A percentile compares a stretch with the other conserved stretches of the same genome.
Evolutionary conservation across 2,888 invertebrate species (phyloP).

Genomic region (Scelioninae gen. 2): DNA sequence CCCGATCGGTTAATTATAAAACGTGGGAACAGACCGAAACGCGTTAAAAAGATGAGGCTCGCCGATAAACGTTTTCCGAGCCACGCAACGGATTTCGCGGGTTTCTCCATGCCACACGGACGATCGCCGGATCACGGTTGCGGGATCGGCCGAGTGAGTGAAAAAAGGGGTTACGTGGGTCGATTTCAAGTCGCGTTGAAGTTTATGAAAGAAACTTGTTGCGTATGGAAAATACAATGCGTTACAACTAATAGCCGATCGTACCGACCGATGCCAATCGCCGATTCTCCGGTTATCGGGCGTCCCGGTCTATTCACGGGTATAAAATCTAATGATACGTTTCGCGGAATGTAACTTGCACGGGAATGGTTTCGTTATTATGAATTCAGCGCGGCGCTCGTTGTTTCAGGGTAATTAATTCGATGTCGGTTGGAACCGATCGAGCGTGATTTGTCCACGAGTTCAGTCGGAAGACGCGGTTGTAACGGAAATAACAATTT

Average conservation of each 20-base stretch:
- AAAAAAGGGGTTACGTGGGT: no score
- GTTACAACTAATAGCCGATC: conserved; percentile 54
- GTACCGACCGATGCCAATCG: conserved; percentile 48
- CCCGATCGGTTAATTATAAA: conserved; percentile 59
- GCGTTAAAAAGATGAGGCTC: conserved; percentile 25
- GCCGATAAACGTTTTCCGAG: conserved; percentile 32
- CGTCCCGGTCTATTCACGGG: conserved; percentile 37
- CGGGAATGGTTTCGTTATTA: conserved; percentile 9
- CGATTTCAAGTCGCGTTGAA: no score
- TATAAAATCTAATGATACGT: conserved; percentile 59
- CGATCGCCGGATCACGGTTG: no score
- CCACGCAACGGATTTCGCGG: conserved; percentile 10
- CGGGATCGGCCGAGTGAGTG: no score
- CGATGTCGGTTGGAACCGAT: conserved; percentile 35
- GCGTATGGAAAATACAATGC: conserved; percentile 52
- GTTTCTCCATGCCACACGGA: no score
- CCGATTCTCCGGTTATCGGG: conserved; percentile 38
- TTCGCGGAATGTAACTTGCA: conserved; percentile 40
- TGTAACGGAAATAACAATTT: no score
- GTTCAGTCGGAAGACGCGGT: no score
- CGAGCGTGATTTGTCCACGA: no score
- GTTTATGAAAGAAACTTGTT: conserved; percentile 42
- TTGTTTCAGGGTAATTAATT: conserved; percentile 63
- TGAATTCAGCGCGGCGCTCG: conserved; percentile 50
- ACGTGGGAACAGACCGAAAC: conserved; percentile 46